phyloP scores from a whole-genome alignment of 1,140 invertebrate genomes.

The Hydropsyche tenuis region DNA sequence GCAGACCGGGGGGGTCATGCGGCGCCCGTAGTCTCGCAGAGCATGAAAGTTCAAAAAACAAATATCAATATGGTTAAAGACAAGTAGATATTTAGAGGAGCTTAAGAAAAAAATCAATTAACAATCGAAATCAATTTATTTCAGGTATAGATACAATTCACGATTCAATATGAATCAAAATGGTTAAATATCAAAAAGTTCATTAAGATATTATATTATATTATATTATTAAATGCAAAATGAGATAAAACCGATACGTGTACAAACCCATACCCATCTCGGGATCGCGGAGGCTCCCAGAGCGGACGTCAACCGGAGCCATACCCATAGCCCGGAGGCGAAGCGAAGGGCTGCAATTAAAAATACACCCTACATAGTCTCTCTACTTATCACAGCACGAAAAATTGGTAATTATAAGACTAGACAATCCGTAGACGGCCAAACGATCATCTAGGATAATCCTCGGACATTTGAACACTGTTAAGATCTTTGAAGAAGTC shows the following conservation, averaged over 20 bases:
- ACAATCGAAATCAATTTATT: slow-evolving; percentile 7
- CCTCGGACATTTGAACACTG: slow-evolving; percentile 39
- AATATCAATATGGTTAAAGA: neutral
- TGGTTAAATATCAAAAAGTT: slow-evolving; percentile 23
- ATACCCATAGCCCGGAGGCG: slow-evolving; percentile 1
- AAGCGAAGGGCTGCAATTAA: slow-evolving; percentile 44
- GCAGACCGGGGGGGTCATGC: neutral
- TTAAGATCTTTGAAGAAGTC: slow-evolving; percentile 45
- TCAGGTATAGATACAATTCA: slow-evolving; percentile 14
- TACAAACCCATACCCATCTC: slow-evolving; percentile 40
- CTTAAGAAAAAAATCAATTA: neutral
- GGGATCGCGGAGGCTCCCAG: neutral
- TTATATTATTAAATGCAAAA: slow-evolving; percentile 23
- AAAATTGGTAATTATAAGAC: neutral
- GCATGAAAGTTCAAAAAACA: slow-evolving; percentile 17
- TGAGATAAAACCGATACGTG: slow-evolving; percentile 42
- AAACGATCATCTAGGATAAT: neutral
- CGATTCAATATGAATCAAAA: slow-evolving; percentile 49
- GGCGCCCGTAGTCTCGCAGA: neutral
- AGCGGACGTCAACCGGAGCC: neutral
- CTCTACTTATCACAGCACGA: slow-evolving; percentile 7
- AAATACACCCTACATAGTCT: slow-evolving; percentile 48
- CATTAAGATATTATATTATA: neutral
- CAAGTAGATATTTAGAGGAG: neutral
- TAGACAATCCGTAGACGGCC: neutral